Conservation (phyloP, 2,888 invertebrate genomes). For the Shargacucullia verbasci region DNA sequence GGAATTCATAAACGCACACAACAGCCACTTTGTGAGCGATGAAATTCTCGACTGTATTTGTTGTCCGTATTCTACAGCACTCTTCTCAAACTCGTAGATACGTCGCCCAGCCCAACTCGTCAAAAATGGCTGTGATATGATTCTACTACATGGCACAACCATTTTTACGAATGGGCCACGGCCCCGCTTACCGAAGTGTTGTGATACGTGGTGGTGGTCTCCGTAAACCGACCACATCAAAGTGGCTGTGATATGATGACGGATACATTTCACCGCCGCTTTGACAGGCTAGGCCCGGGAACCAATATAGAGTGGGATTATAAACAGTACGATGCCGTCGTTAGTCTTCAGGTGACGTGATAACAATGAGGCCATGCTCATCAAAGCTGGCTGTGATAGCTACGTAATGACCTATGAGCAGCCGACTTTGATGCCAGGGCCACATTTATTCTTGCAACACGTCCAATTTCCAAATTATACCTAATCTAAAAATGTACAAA, state of each 20-base stretch:
- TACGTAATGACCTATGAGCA: slow-evolving; percentile 92
- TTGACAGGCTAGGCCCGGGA: slow-evolving; percentile 93
- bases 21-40: slow-evolving; percentile 97
- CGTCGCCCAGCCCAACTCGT: slow-evolving; percentile 93
- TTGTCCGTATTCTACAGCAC: slow-evolving; percentile 3
- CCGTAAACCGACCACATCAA: slow-evolving; percentile 95
- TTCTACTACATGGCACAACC: slow-evolving; percentile 91
- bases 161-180: slow-evolving; percentile 92
- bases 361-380: slow-evolving; percentile 92
- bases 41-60: slow-evolving; percentile 58
- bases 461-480: slow-evolving; percentile 5
- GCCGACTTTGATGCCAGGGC: slow-evolving; percentile 94
- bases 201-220: slow-evolving; percentile 56
- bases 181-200: slow-evolving; percentile 52
- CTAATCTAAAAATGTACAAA: slow-evolving; percentile 35
- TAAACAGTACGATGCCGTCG: background rate
- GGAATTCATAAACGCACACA: slow-evolving; percentile 91
- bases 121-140: slow-evolving; percentile 99
- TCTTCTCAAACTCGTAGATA: slow-evolving; percentile 46
- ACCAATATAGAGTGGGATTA: slow-evolving; percentile 41
- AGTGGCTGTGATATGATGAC: slow-evolving; percentile 98
- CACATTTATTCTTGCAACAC: slow-evolving; percentile 69
- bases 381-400: slow-evolving; percentile 99
- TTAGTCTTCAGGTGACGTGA: slow-evolving; percentile 40
- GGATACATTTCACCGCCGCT: slow-evolving; percentile 95